These are phyloP conservation scores for Lasioglossum morio DNA, from an alignment of 2,888 invertebrate species.

Conservation along the genomic window DNA sequence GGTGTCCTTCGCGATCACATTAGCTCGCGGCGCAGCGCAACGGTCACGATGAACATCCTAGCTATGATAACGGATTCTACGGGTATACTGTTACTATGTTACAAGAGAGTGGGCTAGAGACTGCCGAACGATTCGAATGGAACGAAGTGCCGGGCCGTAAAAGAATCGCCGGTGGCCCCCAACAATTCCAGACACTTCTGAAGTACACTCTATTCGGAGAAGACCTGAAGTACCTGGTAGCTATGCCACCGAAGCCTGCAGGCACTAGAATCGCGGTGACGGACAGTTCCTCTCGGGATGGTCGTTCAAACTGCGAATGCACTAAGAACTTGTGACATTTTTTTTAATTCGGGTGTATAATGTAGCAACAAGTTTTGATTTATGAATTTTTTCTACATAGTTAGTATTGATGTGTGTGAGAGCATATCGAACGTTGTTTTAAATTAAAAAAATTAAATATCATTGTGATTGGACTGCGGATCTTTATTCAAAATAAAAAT, in stretches of 20 bases:
- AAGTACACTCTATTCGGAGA: neutral
- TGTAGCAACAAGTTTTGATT: neutral
- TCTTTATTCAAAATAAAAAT: too few species aligned
- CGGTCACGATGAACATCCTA: slow-evolving; percentile 71
- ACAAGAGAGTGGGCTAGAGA: slow-evolving; percentile 70
- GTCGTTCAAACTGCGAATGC: too few species aligned
- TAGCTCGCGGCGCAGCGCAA: slow-evolving; percentile 55
- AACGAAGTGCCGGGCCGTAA: slow-evolving; percentile 75
- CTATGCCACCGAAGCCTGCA: neutral
- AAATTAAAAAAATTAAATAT: too few species aligned
- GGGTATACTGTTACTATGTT: slow-evolving; percentile 81
- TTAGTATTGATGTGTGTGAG: neutral
- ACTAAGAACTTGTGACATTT: neutral
- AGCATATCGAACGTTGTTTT: too few species aligned
- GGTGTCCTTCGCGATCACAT: slow-evolving; percentile 20
- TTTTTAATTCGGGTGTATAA: neutral
- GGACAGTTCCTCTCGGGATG: neutral
- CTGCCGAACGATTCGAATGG: slow-evolving; percentile 73
- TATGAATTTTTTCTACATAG: neutral
- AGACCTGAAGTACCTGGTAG: neutral
- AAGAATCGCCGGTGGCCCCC: slow-evolving; percentile 54
- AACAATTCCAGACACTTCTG: slow-evolving; percentile 11
- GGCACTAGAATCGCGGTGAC: neutral
- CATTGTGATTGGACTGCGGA: too few species aligned
- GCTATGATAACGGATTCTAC: slow-evolving; percentile 82